Evolutionary conservation across 2,797 vertebrate genomes (phyloP).

Genomic region (Myotis myotis): DNA sequence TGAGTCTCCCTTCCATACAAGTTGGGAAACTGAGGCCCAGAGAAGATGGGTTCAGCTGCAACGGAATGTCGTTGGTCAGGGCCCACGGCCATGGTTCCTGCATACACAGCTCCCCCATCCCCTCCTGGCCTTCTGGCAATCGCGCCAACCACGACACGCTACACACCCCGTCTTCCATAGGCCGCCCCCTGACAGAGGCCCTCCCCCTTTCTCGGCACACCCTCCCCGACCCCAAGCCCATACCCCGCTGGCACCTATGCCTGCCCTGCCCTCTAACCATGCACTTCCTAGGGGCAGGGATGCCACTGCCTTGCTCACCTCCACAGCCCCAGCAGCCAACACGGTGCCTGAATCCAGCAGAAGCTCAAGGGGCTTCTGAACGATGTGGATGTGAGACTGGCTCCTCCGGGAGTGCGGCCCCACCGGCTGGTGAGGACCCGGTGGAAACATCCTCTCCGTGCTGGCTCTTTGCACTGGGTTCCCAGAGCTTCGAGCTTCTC

Average conservation of each 20-base stretch:
- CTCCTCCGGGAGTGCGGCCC: fast-evolving
- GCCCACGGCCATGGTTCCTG: not conserved
- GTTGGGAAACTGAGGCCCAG: not conserved
- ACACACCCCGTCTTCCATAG: too few relatives aligned
- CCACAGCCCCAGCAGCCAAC: not conserved
- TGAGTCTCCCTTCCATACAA: not conserved
- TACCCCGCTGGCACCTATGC: fast-evolving
- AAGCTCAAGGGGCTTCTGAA: fast-evolving
- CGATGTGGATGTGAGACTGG: fast-evolving
- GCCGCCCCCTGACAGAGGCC: not conserved
- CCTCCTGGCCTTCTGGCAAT: not conserved
- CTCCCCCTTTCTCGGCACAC: not conserved
- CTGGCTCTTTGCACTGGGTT: not conserved
- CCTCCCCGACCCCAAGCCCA: not conserved
- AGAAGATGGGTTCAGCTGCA: not conserved
- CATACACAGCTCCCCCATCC: not conserved
- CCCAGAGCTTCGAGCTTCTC: fast-evolving
- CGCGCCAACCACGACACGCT: not conserved
- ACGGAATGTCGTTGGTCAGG: fast-evolving
- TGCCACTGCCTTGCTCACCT: not conserved
- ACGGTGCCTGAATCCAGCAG: not conserved
- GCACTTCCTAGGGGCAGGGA: not conserved
- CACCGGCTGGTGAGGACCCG: fast-evolving
- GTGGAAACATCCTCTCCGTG: too few relatives aligned
- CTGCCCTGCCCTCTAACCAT: not conserved